A percentile compares a stretch with the other conserved stretches of the same genome.
Evolutionary conservation across 2,113 vertebrate species (phyloP).

Genomic region (Aspiorhynchus laticeps): DNA sequence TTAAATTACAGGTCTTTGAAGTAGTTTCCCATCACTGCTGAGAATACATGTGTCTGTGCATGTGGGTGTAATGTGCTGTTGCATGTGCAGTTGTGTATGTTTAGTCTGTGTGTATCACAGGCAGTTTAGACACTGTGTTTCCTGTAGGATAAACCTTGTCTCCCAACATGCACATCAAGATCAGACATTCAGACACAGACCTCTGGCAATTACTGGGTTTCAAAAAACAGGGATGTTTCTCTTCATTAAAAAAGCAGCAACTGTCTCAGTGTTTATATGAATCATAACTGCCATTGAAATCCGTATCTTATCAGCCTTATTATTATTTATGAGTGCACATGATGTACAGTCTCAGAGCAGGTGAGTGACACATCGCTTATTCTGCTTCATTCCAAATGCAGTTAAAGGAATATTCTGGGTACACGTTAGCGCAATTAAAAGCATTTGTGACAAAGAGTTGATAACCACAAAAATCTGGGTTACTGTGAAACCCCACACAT

Average conservation of each 20-base stretch:
- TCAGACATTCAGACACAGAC: not conserved
- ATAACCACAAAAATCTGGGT: not conserved
- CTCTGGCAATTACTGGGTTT: not conserved
- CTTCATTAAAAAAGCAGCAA: not conserved
- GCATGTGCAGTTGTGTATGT: conserved; percentile 14
- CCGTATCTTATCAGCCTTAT: conserved; percentile 3
- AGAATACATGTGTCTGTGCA: not conserved
- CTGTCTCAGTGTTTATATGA: not conserved
- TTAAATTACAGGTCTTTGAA: not conserved
- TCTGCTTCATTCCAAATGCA: not conserved
- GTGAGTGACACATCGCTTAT: not conserved
- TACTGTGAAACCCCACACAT: not conserved
- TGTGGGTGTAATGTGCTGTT: conserved; percentile 27
- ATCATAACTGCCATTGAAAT: not conserved
- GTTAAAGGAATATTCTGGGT: not conserved
- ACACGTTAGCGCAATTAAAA: not conserved
- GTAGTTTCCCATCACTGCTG: not conserved
- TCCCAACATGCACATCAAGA: not conserved
- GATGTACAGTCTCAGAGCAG: not conserved
- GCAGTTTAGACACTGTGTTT: conserved; percentile 17
- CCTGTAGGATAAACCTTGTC: conserved; percentile 15
- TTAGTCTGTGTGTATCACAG: conserved; percentile 11
- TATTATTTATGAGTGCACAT: conserved; percentile 20
- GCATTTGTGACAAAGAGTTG: not conserved
- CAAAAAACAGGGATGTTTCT: not conserved